Conservation (phyloP, 1,140 invertebrate species). For the Ephestia elutella region DNA sequence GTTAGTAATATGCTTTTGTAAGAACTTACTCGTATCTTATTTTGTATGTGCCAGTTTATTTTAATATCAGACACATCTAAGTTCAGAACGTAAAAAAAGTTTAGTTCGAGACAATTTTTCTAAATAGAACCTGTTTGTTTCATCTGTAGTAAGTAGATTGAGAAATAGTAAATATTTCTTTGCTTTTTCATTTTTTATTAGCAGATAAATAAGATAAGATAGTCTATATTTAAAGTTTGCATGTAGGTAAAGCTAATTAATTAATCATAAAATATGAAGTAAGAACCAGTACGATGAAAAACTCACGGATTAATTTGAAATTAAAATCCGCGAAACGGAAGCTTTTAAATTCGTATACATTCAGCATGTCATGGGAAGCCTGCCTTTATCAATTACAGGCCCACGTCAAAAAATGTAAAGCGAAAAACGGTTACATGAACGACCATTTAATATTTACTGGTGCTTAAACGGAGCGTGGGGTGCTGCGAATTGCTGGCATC, state of each 20-base stretch:
- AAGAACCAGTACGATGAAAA: neutral
- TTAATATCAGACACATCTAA: too few species aligned
- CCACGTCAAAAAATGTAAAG: conserved; percentile 46
- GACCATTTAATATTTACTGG: conserved; percentile 51
- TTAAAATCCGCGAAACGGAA: conserved; percentile 54
- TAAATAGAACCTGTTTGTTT: too few species aligned
- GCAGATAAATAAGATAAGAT: too few species aligned
- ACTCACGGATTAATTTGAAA: conserved; percentile 49
- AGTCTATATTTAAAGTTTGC: too few species aligned
- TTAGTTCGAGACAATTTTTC: too few species aligned
- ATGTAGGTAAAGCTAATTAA: neutral
- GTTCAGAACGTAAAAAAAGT: too few species aligned
- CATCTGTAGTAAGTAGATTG: too few species aligned
- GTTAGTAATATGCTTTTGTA: neutral
- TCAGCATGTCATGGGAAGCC: conserved; percentile 52
- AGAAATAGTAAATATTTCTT: too few species aligned
- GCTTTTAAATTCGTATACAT: conserved; percentile 68
- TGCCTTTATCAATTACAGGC: conserved; percentile 67
- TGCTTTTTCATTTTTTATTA: too few species aligned
- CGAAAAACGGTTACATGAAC: conserved; percentile 31
- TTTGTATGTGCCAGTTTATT: too few species aligned
- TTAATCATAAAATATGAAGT: neutral
- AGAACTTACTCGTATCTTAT: too few species aligned
- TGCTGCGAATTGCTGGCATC: neutral
- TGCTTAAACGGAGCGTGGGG: conserved; percentile 12